Evolutionary conservation across 2,888 invertebrate species (phyloP).

Genomic region (Lasioglossum morio): DNA sequence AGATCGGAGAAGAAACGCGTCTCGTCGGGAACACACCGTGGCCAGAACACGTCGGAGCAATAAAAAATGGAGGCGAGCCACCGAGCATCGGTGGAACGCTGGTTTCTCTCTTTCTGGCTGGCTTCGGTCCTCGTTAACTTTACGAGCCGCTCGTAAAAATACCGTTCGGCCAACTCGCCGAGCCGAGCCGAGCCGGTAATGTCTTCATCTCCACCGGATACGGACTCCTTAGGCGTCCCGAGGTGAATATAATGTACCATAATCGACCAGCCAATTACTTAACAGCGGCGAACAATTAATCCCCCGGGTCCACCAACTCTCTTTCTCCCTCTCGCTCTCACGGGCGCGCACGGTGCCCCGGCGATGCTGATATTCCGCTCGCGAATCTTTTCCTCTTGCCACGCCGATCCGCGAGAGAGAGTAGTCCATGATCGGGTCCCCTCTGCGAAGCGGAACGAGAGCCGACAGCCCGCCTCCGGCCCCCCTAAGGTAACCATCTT

Average conservation of each 20-base stretch:
- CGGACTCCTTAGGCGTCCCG: constrained; percentile 76
- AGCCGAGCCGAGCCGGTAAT: constrained; percentile 76
- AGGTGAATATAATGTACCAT: constrained; percentile 83
- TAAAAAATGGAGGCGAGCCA: constrained; percentile 69
- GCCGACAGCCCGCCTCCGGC: neutral
- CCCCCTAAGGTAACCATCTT: neutral
- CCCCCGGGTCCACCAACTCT: constrained; percentile 54
- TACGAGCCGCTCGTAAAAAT: constrained; percentile 85
- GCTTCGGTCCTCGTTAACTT: constrained; percentile 82
- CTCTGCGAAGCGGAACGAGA: neutral
- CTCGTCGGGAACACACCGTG: neutral
- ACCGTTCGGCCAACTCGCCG: constrained; percentile 78
- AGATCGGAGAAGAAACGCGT: constrained; percentile 19
- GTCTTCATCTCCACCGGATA: constrained; percentile 82
- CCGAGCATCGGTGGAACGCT: constrained; percentile 67
- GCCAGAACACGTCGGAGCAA: constrained; percentile 42
- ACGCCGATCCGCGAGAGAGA: neutral
- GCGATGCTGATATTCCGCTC: neutral
- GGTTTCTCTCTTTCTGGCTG: constrained; percentile 68
- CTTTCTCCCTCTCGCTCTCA: neutral
- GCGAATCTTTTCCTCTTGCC: neutral
- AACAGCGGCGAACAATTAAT: constrained; percentile 81
- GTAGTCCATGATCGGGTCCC: neutral
- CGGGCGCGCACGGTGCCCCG: neutral
- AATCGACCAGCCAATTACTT: constrained; percentile 84